These are phyloP conservation scores for Rallus crepitans DNA, from an alignment of 2,797 vertebrate genomes.

Conservation along the genomic window DNA sequence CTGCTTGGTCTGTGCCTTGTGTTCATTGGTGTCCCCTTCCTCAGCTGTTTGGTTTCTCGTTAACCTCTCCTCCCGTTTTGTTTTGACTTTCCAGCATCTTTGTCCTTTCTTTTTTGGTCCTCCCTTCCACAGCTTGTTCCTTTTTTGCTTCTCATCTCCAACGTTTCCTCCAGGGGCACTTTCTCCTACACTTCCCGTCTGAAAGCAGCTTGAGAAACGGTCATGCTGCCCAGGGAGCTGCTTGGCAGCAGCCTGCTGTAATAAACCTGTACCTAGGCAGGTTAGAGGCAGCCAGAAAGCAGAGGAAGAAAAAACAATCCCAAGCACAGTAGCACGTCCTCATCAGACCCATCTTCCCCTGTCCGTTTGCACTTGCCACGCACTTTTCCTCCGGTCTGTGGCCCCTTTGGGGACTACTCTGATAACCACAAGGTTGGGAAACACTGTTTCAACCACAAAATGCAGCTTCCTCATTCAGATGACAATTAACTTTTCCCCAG, in stretches of 20 bases:
- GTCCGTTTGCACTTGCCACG: background rate
- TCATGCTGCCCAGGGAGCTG: background rate
- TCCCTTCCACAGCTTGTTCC: background rate
- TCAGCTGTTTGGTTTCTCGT: background rate
- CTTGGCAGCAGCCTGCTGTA: background rate
- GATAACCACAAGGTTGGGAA: constrained; percentile 39
- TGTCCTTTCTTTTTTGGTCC: background rate
- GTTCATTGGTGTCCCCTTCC: background rate
- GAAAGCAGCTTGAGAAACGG: background rate
- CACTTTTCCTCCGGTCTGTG: background rate
- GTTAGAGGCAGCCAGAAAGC: background rate
- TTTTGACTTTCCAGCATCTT: background rate
- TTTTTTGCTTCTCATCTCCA: background rate
- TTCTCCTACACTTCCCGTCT: background rate
- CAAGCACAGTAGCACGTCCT: background rate
- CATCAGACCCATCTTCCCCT: background rate
- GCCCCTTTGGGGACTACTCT: background rate
- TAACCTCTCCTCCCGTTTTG: background rate
- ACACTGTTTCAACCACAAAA: constrained; percentile 22
- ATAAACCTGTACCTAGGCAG: background rate
- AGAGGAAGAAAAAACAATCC: background rate
- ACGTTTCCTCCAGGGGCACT: background rate
- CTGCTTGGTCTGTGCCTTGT: background rate
- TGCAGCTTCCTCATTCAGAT: constrained; percentile 27
- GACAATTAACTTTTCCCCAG: background rate